phyloP scores from a whole-genome alignment of 2,888 invertebrate species.

The Dicyrtomina minuta region DNA sequence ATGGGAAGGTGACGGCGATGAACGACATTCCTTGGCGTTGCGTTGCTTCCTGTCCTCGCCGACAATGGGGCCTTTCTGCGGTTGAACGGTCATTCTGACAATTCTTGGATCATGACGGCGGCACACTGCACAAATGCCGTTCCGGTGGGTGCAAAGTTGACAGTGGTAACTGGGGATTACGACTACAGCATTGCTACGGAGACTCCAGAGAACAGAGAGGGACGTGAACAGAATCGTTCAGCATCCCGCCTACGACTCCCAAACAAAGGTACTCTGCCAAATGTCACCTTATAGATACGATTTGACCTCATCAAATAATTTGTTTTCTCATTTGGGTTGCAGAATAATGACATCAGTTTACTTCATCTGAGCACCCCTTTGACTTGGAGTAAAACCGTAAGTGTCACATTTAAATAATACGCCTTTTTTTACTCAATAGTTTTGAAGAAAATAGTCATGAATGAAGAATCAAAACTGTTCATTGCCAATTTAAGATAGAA shows the following conservation, averaged over 20 bases:
- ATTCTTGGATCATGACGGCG: conserved; percentile 44
- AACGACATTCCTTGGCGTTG: conserved; percentile 50
- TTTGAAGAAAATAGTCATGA: neutral
- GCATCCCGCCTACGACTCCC: conserved; percentile 40
- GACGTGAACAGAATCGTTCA: conserved; percentile 38
- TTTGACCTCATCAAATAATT: no score
- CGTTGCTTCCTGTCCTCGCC: conserved; percentile 36
- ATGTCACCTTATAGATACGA: no score
- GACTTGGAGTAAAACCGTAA: conserved; percentile 37
- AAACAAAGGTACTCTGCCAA: no score
- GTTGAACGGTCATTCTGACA: conserved; percentile 40
- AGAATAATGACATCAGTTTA: conserved; percentile 47
- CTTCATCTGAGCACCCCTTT: conserved; percentile 36
- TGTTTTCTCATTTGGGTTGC: no score
- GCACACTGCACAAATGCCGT: conserved; percentile 45
- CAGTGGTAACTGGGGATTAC: conserved; percentile 40
- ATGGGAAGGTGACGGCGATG: conserved; percentile 31
- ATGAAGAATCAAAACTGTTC: no score
- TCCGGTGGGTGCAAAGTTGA: neutral
- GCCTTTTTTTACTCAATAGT: neutral
- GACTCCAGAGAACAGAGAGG: conserved; percentile 24
- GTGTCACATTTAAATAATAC: neutral
- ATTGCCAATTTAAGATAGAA: no score
- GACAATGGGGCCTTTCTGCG: conserved; percentile 41
- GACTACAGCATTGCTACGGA: conserved; percentile 33